phyloP scores from a whole-genome alignment of 2,113 vertebrate genomes.

The Piprites chloris region DNA sequence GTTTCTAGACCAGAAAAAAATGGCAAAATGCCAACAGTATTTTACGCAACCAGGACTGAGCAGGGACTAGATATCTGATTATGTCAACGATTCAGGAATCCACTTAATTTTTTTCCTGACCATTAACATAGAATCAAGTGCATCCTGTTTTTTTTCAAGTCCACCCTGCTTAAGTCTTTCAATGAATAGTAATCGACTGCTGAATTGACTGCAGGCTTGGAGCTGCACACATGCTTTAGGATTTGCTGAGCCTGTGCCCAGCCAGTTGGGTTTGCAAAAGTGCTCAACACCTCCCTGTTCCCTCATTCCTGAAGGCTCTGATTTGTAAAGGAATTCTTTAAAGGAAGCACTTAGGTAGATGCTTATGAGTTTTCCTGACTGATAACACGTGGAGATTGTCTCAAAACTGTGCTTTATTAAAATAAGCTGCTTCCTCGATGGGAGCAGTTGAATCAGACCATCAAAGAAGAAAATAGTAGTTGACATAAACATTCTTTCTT shows the following conservation, averaged over 20 bases:
- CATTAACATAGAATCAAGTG: background rate
- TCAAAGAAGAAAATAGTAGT: background rate
- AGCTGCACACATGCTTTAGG: background rate
- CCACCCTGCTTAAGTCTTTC: background rate
- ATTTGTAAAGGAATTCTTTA: background rate
- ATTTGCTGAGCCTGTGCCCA: background rate
- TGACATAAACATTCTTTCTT: background rate
- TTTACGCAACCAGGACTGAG: background rate
- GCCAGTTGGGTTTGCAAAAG: background rate
- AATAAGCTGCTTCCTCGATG: background rate
- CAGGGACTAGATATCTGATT: background rate
- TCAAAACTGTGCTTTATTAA: background rate
- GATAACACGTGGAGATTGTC: background rate
- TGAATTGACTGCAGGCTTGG: background rate
- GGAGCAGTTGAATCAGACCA: background rate
- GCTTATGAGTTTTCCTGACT: background rate
- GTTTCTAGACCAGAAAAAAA: background rate
- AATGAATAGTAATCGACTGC: fast-evolving
- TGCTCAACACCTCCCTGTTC: background rate
- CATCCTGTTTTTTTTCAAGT: background rate
- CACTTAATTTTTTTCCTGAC: background rate
- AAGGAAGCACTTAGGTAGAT: background rate
- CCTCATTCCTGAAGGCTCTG: background rate
- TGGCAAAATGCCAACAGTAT: background rate
- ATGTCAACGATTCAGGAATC: fast-evolving